Evolutionary conservation across 2,888 invertebrate genomes (phyloP).

Genomic region (Eilema griseolum): DNA sequence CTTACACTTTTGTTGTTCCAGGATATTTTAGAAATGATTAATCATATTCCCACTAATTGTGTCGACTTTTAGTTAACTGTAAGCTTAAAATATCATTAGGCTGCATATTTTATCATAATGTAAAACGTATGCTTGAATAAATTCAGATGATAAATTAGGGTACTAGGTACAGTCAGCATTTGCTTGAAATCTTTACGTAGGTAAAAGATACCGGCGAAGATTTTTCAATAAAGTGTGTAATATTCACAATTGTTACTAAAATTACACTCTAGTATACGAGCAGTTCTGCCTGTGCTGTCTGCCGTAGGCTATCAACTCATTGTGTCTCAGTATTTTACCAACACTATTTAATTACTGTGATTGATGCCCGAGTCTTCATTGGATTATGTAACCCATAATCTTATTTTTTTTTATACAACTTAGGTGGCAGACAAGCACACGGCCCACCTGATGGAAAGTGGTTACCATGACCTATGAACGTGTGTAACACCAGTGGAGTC

Average conservation of each 20-base stretch:
- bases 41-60: neutral
- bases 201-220: conserved; percentile 25
- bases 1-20: neutral
- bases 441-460: no score
- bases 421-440: no score
- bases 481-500: no score
- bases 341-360: neutral
- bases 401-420: no score
- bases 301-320: neutral
- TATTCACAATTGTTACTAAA: neutral
- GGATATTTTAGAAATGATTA: neutral
- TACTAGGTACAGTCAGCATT: conserved; percentile 1
- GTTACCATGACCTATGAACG: no score
- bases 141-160: neutral
- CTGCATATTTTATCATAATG: conserved; percentile 1
- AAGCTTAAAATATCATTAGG: conserved; percentile 1
- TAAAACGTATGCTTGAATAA: neutral
- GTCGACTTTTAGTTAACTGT: neutral
- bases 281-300: no score
- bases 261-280: no score
- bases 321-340: neutral
- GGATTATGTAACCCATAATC: no score
- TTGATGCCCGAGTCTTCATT: neutral
- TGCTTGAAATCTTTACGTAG: conserved; percentile 33
- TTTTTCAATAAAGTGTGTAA: conserved; percentile 12